phyloP scores from a whole-genome alignment of 2,888 invertebrate species.

The Incurvaria masculella region DNA sequence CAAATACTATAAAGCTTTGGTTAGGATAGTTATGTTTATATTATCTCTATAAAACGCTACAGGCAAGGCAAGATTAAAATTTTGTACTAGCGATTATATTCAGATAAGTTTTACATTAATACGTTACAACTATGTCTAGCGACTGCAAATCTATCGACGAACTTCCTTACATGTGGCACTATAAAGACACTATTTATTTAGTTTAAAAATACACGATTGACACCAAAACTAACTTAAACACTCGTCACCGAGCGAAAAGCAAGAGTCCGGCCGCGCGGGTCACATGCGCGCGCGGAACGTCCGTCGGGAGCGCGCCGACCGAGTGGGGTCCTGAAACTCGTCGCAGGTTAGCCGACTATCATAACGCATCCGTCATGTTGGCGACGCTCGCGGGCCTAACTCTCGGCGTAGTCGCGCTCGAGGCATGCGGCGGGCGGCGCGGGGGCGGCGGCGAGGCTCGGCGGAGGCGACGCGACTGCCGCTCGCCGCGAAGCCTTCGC shows the following conservation, averaged over 20 bases:
- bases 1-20: not conserved
- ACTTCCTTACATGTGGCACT: constrained; percentile 38
- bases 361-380: not conserved
- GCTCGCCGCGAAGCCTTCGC: constrained; percentile 16
- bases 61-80: constrained; percentile 23
- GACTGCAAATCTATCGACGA: constrained; percentile 23
- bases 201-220: constrained; percentile 21
- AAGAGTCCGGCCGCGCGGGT: not conserved
- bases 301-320: not conserved
- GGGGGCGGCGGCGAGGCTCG: constrained; percentile 1
- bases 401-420: constrained; percentile 23
- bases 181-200: constrained; percentile 46
- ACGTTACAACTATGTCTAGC: constrained; percentile 23
- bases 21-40: not conserved
- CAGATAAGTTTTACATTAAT: constrained; percentile 27
- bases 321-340: not conserved
- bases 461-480: constrained; percentile 2
- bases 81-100: constrained; percentile 50
- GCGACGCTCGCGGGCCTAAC: too few species aligned
- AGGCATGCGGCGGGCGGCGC: constrained; percentile 3
- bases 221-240: constrained; percentile 11
- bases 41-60: not conserved
- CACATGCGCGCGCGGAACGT: not conserved
- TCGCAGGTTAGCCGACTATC: not conserved
- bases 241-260: not conserved